Percentiles rank a stretch among this genome's conserved stretches.
Evolutionary conservation across 2,888 invertebrate genomes (phyloP).

Genomic region (Lepidochrysops patricia): DNA sequence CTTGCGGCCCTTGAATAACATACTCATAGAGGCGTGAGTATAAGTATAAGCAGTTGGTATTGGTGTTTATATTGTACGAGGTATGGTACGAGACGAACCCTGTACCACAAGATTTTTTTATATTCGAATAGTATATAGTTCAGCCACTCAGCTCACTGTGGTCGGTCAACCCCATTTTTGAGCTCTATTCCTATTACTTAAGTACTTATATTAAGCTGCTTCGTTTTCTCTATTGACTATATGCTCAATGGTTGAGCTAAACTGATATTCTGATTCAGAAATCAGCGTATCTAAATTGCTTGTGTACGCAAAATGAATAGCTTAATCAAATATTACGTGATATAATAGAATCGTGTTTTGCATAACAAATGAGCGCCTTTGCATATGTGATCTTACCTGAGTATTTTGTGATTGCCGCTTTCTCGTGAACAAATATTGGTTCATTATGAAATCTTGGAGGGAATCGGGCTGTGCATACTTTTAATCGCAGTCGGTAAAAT

Average conservation of each 20-base stretch:
- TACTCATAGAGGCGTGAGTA: too few relatives aligned
- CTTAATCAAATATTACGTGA: constrained; percentile 16
- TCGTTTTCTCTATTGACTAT: too few relatives aligned
- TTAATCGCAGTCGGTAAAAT: too few relatives aligned
- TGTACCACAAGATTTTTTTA: too few relatives aligned
- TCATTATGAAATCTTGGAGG: not conserved
- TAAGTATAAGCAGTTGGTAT: too few relatives aligned
- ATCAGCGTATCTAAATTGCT: not conserved
- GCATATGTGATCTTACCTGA: constrained; percentile 9
- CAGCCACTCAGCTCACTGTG: too few relatives aligned
- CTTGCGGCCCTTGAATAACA: too few relatives aligned
- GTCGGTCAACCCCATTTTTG: constrained; percentile 27
- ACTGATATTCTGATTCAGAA: not conserved
- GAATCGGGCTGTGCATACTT: not conserved
- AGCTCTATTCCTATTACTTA: constrained; percentile 17
- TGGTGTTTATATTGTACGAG: too few relatives aligned
- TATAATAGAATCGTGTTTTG: constrained; percentile 30
- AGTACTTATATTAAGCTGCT: constrained; percentile 4
- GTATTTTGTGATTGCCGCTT: constrained; percentile 7
- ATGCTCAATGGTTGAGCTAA: too few relatives aligned
- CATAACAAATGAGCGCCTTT: constrained; percentile 24
- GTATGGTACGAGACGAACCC: too few relatives aligned
- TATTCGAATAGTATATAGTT: too few relatives aligned
- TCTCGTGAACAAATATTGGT: not conserved
- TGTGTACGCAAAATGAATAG: constrained; percentile 4